Conservation (phyloP, 2,113 vertebrate species). For the Rattus rattus region DNA sequence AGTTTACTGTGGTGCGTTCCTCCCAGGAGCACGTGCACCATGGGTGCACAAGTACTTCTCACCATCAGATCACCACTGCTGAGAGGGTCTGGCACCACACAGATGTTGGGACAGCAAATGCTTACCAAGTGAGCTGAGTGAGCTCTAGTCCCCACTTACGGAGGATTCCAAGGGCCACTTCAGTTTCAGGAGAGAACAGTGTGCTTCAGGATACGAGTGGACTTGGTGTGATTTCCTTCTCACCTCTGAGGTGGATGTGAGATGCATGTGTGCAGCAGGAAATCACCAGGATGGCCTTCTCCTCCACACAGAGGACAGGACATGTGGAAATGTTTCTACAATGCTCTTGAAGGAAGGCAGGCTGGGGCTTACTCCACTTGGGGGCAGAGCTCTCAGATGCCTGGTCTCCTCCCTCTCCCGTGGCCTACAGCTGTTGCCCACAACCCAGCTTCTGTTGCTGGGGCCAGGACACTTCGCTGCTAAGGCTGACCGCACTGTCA, state of each 20-base stretch:
- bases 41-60: neutral
- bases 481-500: neutral
- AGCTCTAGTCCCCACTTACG: neutral
- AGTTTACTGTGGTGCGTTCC: neutral
- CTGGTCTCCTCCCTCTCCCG: rapidly evolving
- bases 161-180: neutral
- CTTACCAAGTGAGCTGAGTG: neutral
- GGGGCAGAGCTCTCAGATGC: neutral
- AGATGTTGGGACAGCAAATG: neutral
- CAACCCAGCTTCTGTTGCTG: neutral
- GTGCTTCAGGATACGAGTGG: neutral
- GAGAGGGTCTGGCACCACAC: neutral
- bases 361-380: rapidly evolving
- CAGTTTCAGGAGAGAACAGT: neutral
- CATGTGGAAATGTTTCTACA: neutral
- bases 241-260: neutral
- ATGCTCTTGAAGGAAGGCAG: neutral
- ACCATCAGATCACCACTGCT: neutral
- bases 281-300: neutral
- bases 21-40: neutral
- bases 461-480: neutral
- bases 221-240: neutral
- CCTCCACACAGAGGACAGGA: neutral
- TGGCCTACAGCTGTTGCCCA: too few relatives aligned
- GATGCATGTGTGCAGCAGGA: too few relatives aligned